phyloP scores from a whole-genome alignment of 2,113 vertebrate genomes.

The Ginglymostoma cirratum region DNA sequence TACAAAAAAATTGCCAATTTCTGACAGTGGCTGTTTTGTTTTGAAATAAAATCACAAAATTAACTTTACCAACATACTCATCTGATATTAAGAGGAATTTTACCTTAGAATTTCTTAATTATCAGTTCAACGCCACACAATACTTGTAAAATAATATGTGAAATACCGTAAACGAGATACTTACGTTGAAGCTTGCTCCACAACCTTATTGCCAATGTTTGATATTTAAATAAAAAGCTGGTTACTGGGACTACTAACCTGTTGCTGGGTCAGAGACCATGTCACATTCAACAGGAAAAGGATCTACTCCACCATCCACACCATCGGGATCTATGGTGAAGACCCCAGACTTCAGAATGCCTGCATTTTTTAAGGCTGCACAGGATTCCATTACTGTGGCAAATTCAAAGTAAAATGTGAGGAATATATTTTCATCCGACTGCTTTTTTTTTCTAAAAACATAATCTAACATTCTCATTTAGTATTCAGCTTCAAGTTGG shows the following conservation, averaged over 20 bases:
- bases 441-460: background rate
- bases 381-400: conserved; percentile 42
- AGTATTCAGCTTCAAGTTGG: background rate
- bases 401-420: conserved; percentile 23
- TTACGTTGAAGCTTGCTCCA: background rate
- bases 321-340: conserved; percentile 45
- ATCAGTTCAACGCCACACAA: background rate
- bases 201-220: background rate
- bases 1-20: background rate
- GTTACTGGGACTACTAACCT: conserved; percentile 35
- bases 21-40: background rate
- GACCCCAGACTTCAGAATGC: conserved; percentile 41
- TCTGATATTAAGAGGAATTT: background rate
- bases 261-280: conserved; percentile 41
- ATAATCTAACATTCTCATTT: background rate
- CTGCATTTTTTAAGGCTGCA: conserved; percentile 40
- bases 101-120: background rate
- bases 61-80: background rate
- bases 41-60: background rate
- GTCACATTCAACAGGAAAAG: conserved; percentile 43
- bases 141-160: background rate
- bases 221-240: background rate
- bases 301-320: conserved; percentile 33
- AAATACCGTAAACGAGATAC: background rate
- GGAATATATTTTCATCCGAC: background rate